Evolutionary conservation across 2,113 vertebrate species (phyloP).

Genomic region (Eira barbara): DNA sequence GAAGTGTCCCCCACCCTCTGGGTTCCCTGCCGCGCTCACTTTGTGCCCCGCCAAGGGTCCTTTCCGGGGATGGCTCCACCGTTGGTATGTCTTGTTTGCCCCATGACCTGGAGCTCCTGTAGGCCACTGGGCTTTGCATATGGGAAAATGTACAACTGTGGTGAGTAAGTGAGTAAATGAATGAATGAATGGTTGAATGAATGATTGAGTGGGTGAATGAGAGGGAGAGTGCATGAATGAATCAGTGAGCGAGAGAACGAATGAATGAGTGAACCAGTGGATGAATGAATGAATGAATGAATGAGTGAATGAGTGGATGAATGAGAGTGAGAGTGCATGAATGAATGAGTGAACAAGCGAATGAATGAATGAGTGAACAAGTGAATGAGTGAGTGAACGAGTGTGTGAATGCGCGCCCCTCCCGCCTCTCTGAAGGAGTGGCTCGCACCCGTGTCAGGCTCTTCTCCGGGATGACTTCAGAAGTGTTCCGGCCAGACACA

Average conservation of each 20-base stretch:
- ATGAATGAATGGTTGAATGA: neutral
- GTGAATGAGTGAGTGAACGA: neutral
- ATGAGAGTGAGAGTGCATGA: neutral
- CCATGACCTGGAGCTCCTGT: neutral
- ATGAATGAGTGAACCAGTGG: neutral
- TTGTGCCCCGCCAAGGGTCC: neutral
- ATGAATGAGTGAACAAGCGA: neutral
- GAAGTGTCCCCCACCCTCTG: neutral
- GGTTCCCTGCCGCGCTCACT: neutral
- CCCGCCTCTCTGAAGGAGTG: neutral
- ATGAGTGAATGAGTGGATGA: neutral
- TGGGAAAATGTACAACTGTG: neutral
- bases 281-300: neutral
- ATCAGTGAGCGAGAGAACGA: neutral
- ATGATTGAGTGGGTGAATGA: neutral
- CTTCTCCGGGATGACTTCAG: neutral
- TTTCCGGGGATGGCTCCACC: neutral
- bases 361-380: neutral
- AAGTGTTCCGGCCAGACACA: neutral
- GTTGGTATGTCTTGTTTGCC: neutral
- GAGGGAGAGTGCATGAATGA: neutral
- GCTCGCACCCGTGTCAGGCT: neutral
- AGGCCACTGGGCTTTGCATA: neutral
- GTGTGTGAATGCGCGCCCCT: no score
- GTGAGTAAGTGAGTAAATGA: neutral